Conservation (phyloP, 2,888 invertebrate genomes). For the Rhorus exstirpatorius region DNA sequence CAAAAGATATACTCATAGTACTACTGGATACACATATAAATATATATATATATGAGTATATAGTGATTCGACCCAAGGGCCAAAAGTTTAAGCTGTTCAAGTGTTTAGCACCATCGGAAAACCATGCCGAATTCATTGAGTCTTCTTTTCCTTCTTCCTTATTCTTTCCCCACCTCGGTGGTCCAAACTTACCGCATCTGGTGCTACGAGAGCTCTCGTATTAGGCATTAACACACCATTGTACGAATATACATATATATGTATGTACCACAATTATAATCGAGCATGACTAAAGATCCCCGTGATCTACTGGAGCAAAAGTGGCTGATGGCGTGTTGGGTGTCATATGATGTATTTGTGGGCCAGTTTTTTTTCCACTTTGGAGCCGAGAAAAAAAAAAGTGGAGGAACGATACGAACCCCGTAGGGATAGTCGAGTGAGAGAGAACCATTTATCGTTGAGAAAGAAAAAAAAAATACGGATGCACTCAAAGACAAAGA, state of each 20-base stretch:
- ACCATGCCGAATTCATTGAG: conserved; percentile 81
- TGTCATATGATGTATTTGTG: conserved; percentile 8
- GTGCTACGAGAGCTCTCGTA: conserved; percentile 26
- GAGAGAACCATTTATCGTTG: conserved; percentile 36
- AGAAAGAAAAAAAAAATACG: not conserved
- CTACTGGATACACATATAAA: conserved; percentile 29
- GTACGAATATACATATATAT: conserved; percentile 19
- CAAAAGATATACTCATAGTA: conserved; percentile 43
- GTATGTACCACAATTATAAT: conserved; percentile 52
- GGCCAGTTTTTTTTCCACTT: not conserved
- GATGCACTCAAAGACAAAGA: not conserved
- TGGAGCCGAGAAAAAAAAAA: not conserved
- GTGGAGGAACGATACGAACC: not conserved
- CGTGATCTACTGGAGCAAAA: conserved; percentile 44
- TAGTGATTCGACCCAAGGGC: conserved; percentile 44
- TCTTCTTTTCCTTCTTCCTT: conserved; percentile 64
- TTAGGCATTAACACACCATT: conserved; percentile 76
- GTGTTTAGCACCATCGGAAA: conserved; percentile 75
- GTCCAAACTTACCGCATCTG: conserved; percentile 69
- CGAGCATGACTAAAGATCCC: conserved; percentile 66
- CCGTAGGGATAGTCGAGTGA: not conserved
- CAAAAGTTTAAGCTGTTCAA: conserved; percentile 59
- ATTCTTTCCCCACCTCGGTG: conserved; percentile 71
- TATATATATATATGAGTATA: conserved; percentile 1
- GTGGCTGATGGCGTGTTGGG: conserved; percentile 2